A percentile compares a stretch with the other conserved stretches of the same genome.
Conservation (phyloP, 2,113 vertebrate genomes). For the Atrichornis clamosus region DNA sequence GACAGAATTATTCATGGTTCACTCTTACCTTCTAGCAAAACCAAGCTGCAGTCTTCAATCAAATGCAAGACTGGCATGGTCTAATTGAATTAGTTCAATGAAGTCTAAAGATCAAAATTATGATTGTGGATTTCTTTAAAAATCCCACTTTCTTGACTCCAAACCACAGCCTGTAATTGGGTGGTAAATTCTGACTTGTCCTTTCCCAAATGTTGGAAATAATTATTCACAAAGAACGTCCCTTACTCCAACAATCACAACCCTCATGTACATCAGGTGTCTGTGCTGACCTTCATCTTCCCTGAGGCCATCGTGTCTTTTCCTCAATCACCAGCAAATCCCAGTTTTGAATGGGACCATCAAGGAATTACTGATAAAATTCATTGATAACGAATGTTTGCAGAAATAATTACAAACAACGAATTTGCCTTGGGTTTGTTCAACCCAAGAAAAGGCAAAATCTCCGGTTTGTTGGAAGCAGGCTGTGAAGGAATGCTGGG, state of each 20-base stretch:
- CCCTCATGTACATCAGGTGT: accelerated
- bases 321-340: not conserved
- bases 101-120: not conserved
- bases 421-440: accelerated
- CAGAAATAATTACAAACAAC: no score
- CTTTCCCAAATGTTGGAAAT: not conserved
- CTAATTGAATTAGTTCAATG: not conserved
- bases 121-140: not conserved
- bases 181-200: not conserved
- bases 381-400: not conserved
- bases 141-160: accelerated
- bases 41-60: not conserved
- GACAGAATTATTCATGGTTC: not conserved
- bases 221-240: not conserved
- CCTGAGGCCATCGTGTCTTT: accelerated
- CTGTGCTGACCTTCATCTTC: not conserved
- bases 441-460: not conserved
- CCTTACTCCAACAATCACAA: not conserved
- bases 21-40: not conserved
- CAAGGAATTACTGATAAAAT: not conserved
- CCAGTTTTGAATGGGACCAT: not conserved
- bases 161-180: not conserved
- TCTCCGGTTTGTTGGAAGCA: not conserved
- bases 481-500: not conserved
- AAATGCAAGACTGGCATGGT: not conserved